Percentiles rank a stretch among this genome's conserved stretches.
Evolutionary conservation across 2,888 invertebrate species (phyloP).

Genomic region (Apoderus coryli): DNA sequence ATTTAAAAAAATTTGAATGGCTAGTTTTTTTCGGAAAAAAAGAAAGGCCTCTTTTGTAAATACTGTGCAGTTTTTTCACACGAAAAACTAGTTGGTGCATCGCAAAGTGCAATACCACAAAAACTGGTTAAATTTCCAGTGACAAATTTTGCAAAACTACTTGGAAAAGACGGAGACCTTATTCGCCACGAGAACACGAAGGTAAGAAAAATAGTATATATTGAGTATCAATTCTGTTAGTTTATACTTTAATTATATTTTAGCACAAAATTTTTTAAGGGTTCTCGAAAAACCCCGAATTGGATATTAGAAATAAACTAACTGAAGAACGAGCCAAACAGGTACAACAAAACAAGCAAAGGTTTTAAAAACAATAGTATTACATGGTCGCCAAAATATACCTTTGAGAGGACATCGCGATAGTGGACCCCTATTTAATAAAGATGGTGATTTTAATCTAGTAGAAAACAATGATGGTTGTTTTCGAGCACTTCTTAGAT

Average conservation of each 20-base stretch:
- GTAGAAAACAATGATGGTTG: slow-evolving; percentile 8
- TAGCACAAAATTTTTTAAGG: slow-evolving; percentile 5
- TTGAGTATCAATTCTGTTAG: no score
- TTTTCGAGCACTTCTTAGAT: slow-evolving; percentile 9
- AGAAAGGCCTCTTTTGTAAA: slow-evolving; percentile 1
- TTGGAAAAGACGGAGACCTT: not conserved
- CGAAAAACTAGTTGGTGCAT: not conserved
- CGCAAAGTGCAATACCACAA: not conserved
- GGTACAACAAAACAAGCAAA: slow-evolving; percentile 11
- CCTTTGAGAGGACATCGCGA: slow-evolving; percentile 12
- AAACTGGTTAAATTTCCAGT: not conserved
- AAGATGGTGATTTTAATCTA: slow-evolving; percentile 2
- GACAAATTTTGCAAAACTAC: slow-evolving; percentile 1
- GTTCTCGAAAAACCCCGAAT: slow-evolving; percentile 7
- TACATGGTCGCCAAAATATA: slow-evolving; percentile 13
- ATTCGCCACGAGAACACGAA: not conserved
- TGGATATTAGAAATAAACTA: slow-evolving; percentile 9
- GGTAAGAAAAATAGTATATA: no score
- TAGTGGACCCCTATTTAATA: slow-evolving; percentile 5
- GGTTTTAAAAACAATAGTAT: slow-evolving; percentile 13
- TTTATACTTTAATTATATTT: no score
- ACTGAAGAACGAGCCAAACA: slow-evolving; percentile 6
- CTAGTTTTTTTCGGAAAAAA: not conserved
- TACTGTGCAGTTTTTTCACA: not conserved
- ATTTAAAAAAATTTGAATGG: slow-evolving; percentile 3